Evolutionary conservation across 2,888 invertebrate genomes (phyloP).

Genomic region (Myathropa florea): DNA sequence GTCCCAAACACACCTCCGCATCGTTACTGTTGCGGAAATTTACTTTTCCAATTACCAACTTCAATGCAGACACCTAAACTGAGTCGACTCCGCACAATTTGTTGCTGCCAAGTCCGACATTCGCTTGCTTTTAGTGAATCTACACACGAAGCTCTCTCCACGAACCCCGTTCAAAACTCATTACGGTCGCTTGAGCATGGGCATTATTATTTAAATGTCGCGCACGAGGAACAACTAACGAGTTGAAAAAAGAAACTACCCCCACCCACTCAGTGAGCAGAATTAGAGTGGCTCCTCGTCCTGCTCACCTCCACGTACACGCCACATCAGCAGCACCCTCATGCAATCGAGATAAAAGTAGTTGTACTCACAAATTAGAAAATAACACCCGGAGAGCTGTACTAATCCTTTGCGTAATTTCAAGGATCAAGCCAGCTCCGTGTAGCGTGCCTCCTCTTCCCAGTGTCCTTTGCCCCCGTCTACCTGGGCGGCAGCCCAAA

Average conservation of each 20-base stretch:
- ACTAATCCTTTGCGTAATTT: slow-evolving; percentile 26
- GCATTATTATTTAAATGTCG: neutral
- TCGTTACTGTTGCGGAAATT: too few relatives aligned
- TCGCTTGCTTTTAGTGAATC: neutral
- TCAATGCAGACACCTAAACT: too few relatives aligned
- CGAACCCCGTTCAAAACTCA: neutral
- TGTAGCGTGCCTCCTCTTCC: neutral
- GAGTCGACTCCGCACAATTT: neutral
- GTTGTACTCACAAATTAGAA: slow-evolving; percentile 13
- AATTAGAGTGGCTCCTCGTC: neutral
- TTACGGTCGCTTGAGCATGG: neutral
- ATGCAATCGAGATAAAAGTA: neutral
- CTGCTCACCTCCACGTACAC: neutral
- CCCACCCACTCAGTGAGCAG: neutral
- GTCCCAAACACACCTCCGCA: too few relatives aligned
- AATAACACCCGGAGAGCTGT: slow-evolving; percentile 2
- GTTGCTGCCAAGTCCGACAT: too few relatives aligned
- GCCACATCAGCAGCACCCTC: neutral
- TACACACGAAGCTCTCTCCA: neutral
- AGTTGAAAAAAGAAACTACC: neutral
- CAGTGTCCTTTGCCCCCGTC: neutral
- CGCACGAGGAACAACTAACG: neutral
- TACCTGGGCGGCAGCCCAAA: neutral
- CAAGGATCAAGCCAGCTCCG: neutral
- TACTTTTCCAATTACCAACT: too few relatives aligned